Base-by-base conservation (phyloP, 2,113 vertebrate genomes). In the Gavia stellata region DNA sequence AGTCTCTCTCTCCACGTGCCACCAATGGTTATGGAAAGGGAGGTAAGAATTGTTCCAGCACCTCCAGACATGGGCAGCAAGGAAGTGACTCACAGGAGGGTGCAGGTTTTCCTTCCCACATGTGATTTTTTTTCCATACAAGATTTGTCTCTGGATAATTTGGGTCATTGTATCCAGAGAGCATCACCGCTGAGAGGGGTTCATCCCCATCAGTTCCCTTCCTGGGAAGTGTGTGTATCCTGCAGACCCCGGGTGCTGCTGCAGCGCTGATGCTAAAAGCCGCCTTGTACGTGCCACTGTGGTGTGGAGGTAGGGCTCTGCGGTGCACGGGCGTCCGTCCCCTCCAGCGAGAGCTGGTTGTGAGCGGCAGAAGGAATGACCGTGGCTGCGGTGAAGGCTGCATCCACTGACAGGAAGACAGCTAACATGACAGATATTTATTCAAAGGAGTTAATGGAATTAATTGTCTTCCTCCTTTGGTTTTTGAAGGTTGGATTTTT, bases 261-360 rank as follows among this genome's bases (percentile, higher is more conserved):
- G 38, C 36, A 44, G 21, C 14, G 0, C 28, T 2, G 14, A 62
- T 9, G 72, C 61, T 82, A 20, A 58, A 19, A 6, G 1, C 19
- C 40, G 26, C 93, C 86, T n/a, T 17, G 33, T 53, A 6, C 45
- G 13, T 15, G 23, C n/a, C n/a, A n/a, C n/a, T n/a, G 0, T 91
- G 1, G 7, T 98, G 97, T 14, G 72, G 36, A 94, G 96, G 96
- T 97, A 75, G 36, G 34, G 50, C 61, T 26, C 5, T 9, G 88
- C 1, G 4, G 11, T 12, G 21, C 0, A 12, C 2, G 4, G 34
- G 28, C 2, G 5, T 5, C 45, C 3, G 1, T 29, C 33, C 55
- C 23, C 1, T 0, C 19, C 0, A 0, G 29, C 0, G 1, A 61
- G 21, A 17, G 3, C 6, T 4, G 55, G 7, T 33, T 63, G n/a